Evolutionary conservation across 37 sponge, comb jelly and placozoan species (phyloP).

Genomic region (Halichondria panicea): DNA sequence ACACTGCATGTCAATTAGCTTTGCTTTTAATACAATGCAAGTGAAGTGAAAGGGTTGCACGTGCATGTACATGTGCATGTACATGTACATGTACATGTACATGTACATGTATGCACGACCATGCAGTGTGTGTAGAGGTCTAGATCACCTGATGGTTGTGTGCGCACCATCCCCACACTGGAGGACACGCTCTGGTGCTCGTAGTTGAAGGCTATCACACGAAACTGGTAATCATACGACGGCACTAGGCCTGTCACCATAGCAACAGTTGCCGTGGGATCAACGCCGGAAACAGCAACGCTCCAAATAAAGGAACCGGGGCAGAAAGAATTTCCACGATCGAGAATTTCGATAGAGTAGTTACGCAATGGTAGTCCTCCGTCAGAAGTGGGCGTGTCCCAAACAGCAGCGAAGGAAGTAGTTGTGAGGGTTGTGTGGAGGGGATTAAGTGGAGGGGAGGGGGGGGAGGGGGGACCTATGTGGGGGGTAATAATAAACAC

Average conservation of each 20-base stretch:
- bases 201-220: slow-evolving; percentile 21
- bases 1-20: no score
- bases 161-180: background rate
- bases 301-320: background rate
- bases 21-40: no score
- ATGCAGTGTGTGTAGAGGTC: no score
- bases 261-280: background rate
- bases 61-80: no score
- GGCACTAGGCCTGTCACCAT: background rate
- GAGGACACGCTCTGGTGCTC: background rate
- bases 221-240: slow-evolving; percentile 4
- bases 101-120: no score
- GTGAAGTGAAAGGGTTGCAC: no score
- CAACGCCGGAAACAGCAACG: background rate
- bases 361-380: slow-evolving; percentile 15
- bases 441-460: slow-evolving; percentile 12
- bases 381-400: slow-evolving; percentile 1
- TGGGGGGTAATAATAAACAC: background rate
- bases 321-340: slow-evolving; percentile 4
- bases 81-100: no score
- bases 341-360: slow-evolving; percentile 22
- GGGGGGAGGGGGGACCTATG: slow-evolving; percentile 15
- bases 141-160: slow-evolving; percentile 6
- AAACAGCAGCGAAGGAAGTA: slow-evolving; percentile 6
- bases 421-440: background rate